Evolutionary conservation across 2,797 vertebrate genomes (phyloP).

Genomic region (Chloroceryle inda): DNA sequence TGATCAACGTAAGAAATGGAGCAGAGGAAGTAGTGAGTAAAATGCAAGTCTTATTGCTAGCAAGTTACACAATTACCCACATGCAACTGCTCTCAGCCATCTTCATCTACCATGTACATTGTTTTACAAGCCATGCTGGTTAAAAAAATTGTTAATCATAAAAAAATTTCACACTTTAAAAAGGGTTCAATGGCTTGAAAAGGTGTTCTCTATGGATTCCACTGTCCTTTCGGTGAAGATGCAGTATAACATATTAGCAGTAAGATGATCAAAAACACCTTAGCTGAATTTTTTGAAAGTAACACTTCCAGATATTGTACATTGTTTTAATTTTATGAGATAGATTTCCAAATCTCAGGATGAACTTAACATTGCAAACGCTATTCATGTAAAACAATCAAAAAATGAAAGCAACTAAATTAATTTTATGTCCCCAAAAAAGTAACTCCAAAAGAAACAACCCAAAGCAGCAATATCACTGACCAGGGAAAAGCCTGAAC

Average conservation of each 20-base stretch:
- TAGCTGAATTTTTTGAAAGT: not conserved
- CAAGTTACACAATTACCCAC: not conserved
- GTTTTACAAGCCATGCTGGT: not conserved
- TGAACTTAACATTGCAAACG: not conserved
- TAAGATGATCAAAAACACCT: not conserved
- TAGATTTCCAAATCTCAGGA: not conserved
- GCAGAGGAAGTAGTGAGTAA: not conserved
- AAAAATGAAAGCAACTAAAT: not conserved
- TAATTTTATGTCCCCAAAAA: not conserved
- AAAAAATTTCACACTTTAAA: not conserved
- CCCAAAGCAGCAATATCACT: not conserved
- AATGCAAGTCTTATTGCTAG: not conserved
- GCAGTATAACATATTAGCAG: not conserved
- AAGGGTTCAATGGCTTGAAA: not conserved
- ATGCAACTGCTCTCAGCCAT: not conserved
- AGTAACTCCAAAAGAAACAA: not conserved
- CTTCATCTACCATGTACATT: not conserved
- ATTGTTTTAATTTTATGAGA: not conserved
- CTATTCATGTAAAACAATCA: not conserved
- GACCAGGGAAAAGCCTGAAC: slow-evolving; percentile 15
- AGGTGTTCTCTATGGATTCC: not conserved
- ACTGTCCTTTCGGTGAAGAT: not conserved
- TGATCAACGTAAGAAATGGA: not conserved
- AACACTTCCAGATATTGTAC: not conserved
- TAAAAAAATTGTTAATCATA: not conserved